Base-by-base conservation (phyloP, 1,140 invertebrate species). In the Drosophila repletoides region DNA sequence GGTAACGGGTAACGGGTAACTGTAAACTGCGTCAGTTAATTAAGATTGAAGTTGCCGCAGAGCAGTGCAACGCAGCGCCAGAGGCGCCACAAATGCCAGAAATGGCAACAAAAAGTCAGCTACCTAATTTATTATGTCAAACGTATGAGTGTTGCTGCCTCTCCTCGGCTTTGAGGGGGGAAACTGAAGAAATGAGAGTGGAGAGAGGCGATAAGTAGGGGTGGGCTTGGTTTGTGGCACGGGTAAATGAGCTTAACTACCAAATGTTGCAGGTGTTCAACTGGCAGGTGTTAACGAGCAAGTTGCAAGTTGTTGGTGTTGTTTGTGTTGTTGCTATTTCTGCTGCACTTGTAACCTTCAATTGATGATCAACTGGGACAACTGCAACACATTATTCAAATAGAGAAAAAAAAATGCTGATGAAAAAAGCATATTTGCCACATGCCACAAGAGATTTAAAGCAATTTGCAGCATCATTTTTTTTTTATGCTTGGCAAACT, bases 21-120 rank as follows among this genome's bases (percentile, higher is more conserved):
- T 83, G 76, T 58, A 76, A 81, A 72, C 76, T 84, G 77, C 77
- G 77, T 77, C 73, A 84, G 79, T 72, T 83, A 83, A 83, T 83
- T 83, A 83, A 84, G 77, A 83, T 83, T 84, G 79, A 83, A 83
- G 77, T 74, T 84, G 74, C 74, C 80, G 70, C 79, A 84, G 64
- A 60, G 77, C 58, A 52, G 31, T 31, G 28, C 31, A 29, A 38
- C 31, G 24, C 9, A 38, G 46, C 38, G 26, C 6, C 40, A 28
- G 28, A 51, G 14, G 29, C 29, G 34, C 24, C 36, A 40, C 21
- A 38, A 70, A 49, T 21, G 38, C 46, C 40, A 61, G 26, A 14
- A 43, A 41, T 34, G 64, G 17, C 55, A 58, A 52, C 69, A 41
- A 66, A 68, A 64, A 51, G 26, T 52, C 34, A 52, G 48, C 43